Percentiles rank a stretch among this genome's conserved stretches.
Conservation (phyloP, 1,140 invertebrate genomes). For the Yoshiicerus persimilis region DNA sequence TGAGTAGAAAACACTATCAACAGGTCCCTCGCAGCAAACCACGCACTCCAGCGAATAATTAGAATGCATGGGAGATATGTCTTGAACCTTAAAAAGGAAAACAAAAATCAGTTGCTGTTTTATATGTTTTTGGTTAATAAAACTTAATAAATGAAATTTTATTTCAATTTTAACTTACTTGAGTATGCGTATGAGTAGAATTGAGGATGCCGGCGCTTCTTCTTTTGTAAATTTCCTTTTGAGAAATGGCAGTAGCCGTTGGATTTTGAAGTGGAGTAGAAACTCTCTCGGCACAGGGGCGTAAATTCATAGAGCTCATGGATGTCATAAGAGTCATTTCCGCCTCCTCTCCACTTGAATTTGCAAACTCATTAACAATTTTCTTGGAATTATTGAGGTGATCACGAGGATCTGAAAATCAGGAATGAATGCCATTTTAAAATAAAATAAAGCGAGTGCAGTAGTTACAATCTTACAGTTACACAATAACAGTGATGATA, state of each 20-base stretch:
- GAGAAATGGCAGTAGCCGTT: neutral
- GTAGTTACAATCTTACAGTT: too few species aligned
- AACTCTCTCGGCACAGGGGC: neutral
- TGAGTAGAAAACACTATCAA: constrained; percentile 92
- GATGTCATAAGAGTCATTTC: neutral
- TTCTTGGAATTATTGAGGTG: constrained; percentile 11
- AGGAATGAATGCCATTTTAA: neutral
- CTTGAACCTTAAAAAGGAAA: neutral
- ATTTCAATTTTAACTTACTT: neutral
- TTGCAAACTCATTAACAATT: neutral
- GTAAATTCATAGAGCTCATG: neutral
- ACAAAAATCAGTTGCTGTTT: neutral
- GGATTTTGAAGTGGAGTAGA: neutral
- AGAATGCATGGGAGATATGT: neutral
- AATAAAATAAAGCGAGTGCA: too few species aligned
- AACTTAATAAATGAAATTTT: neutral
- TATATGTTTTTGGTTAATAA: neutral
- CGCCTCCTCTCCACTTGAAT: neutral
- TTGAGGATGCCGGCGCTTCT: neutral
- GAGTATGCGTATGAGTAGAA: neutral
- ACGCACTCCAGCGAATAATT: constrained; percentile 70
- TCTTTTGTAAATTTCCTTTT: neutral
- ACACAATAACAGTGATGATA: too few species aligned
- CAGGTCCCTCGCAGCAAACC: constrained; percentile 89
- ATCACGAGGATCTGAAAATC: neutral